These are phyloP conservation scores for Drosophila atroscutellata DNA, from an alignment of 2,888 invertebrate genomes.

Conservation along the genomic window DNA sequence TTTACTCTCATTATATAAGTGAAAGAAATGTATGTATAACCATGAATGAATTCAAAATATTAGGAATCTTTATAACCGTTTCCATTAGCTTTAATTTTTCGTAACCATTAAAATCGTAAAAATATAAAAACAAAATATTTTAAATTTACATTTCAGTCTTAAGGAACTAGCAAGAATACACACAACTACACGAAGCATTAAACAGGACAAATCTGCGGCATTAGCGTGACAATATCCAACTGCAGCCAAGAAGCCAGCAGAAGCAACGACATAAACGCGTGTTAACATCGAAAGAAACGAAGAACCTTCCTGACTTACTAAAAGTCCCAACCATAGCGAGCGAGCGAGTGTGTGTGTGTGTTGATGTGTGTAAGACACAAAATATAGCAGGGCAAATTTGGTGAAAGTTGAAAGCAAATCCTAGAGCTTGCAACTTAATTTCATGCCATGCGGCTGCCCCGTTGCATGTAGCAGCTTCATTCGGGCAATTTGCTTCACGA, in stretches of 20 bases:
- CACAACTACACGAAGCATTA: conserved; percentile 63
- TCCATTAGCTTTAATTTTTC: neutral
- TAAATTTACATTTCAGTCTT: conserved; percentile 3
- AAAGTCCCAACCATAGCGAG: conserved; percentile 15
- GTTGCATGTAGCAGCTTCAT: conserved; percentile 71
- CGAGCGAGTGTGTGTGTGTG: conserved; percentile 13
- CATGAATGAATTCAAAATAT: neutral
- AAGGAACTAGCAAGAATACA: conserved; percentile 25
- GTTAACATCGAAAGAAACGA: conserved; percentile 57
- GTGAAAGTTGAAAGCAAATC: conserved; percentile 77
- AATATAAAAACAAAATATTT: neutral
- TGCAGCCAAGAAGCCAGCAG: conserved; percentile 55
- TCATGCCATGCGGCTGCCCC: conserved; percentile 69
- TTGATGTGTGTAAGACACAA: conserved; percentile 22
- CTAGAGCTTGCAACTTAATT: conserved; percentile 78
- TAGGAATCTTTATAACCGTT: neutral
- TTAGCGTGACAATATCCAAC: conserved; percentile 77
- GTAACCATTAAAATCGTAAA: neutral
- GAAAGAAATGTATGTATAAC: neutral
- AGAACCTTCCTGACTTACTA: conserved; percentile 50
- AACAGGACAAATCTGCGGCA: conserved; percentile 72
- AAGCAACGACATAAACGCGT: conserved; percentile 70
- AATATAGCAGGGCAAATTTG: conserved; percentile 60
- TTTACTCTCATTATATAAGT: neutral
- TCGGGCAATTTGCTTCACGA: conserved; percentile 75